Evolutionary conservation across 2,113 vertebrate genomes (phyloP).

Genomic region (Nannospalax galili): DNA sequence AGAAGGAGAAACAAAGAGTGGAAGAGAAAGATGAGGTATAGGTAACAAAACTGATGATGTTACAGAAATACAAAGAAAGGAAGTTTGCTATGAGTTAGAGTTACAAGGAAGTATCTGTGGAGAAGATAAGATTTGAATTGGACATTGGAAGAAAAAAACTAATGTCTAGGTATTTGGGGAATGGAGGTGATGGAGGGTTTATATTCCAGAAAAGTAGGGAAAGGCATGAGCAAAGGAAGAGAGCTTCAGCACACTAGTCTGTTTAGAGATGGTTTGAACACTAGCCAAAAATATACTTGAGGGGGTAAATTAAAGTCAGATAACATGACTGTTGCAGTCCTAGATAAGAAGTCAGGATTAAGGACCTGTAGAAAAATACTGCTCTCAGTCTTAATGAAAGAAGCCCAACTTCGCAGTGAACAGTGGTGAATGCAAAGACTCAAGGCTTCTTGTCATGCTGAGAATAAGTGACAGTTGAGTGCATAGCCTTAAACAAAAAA

Average conservation of each 20-base stretch:
- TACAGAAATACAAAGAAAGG: slow-evolving; percentile 16
- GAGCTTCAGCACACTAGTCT: not conserved
- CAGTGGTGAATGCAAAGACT: not conserved
- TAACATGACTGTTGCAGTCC: not conserved
- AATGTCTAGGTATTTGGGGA: not conserved
- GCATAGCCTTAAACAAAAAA: not conserved
- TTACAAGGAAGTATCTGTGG: slow-evolving; percentile 10
- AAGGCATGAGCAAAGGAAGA: not conserved
- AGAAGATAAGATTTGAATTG: not conserved
- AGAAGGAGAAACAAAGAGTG: not conserved
- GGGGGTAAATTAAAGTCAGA: not conserved
- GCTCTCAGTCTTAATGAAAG: not conserved
- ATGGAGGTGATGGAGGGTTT: not conserved
- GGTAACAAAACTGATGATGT: not conserved
- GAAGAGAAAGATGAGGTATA: not conserved
- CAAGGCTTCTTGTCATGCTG: not conserved
- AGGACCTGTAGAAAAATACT: not conserved
- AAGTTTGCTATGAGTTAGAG: not conserved
- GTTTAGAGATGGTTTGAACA: not conserved
- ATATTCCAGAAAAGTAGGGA: not conserved
- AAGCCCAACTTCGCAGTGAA: not conserved
- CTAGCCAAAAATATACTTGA: not conserved
- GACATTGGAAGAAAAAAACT: slow-evolving; percentile 51
- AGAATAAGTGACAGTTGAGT: not conserved
- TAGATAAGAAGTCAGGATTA: not conserved